Base-by-base conservation (phyloP, 2,888 invertebrate species). In the Sphaerophoria rueppellii region DNA sequence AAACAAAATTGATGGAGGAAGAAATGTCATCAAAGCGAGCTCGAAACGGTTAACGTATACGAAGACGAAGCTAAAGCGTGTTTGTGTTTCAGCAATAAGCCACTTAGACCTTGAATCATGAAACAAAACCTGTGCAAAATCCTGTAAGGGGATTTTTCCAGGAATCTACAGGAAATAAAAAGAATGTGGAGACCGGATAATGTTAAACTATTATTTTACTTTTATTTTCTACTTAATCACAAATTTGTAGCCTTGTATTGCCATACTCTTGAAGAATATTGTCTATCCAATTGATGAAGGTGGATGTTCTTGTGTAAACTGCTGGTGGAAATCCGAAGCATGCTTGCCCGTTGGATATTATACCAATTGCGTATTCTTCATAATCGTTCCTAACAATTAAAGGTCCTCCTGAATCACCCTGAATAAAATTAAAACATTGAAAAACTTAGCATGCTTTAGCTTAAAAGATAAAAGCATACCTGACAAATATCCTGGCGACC, bases 371-470 rank as follows among this genome's bases (percentile, higher is more conserved):
- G 50, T 83, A 79, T 6, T 71, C 35, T 9, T 60, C 43, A 55
- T 55, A n/a, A 7, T 75, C 63, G 0, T 12, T 4, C 0, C 6
- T 70, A 1, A 73, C 54, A 43, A 83, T 71, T 11, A 83, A 24
- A 5, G 83, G 83, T 4, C 83, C 83, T 4, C 83, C 83, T 4
- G 83, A 83, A 67, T 83, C 83, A 32, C 83, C 83, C 83, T 83
- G 35, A 0, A 48, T 7, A 35, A 11, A 11, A 1, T 65, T 48
- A 37, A 52, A 1, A 67, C 12, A n/a, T 52, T 32, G 9, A 24
- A 24, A 24, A 24, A 67, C 3, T 16, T 54, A 11, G 14, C 52
- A n/a, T n/a, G 40, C 50, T 14, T 52, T 9, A 52, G 24, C 1
- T 55, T 0, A 32, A 12, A 34, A 24, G 2, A 3, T n/a, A 11